Evolutionary conservation across 2,888 invertebrate genomes (phyloP).

Genomic region (Herminia tarsipennalis): DNA sequence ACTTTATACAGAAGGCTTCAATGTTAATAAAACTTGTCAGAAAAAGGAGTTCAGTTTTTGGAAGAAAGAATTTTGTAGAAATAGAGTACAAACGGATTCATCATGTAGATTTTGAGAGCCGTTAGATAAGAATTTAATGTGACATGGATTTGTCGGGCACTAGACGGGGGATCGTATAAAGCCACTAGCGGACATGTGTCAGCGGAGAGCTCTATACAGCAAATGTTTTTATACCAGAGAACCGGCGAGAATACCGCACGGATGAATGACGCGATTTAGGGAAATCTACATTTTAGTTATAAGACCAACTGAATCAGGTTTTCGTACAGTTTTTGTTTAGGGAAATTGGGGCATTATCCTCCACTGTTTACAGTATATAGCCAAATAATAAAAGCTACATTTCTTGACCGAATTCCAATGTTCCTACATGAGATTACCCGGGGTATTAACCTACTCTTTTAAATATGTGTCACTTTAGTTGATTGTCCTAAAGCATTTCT

Average conservation of each 20-base stretch:
- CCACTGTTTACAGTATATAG: neutral
- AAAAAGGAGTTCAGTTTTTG: no score
- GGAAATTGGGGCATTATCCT: neutral
- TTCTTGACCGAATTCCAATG: no score
- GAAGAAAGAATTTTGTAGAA: no score
- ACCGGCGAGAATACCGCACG: slow-evolving; percentile 34
- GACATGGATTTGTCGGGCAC: slow-evolving; percentile 50
- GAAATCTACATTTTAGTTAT: slow-evolving; percentile 32
- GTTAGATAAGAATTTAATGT: slow-evolving; percentile 48
- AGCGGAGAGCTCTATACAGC: slow-evolving; percentile 46
- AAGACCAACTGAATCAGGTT: slow-evolving; percentile 14
- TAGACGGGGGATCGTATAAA: slow-evolving; percentile 59
- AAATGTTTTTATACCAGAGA: slow-evolving; percentile 56
- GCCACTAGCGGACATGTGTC: slow-evolving; percentile 73
- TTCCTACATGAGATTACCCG: no score
- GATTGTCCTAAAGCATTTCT: no score
- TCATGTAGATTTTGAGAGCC: slow-evolving; percentile 1
- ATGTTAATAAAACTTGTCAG: no score
- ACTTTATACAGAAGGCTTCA: no score
- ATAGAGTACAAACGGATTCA: no score
- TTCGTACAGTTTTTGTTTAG: slow-evolving; percentile 26
- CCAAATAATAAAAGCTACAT: no score
- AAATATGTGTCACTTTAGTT: no score
- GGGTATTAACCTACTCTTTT: no score
- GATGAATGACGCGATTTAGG: slow-evolving; percentile 37